Evolutionary conservation across 2,113 vertebrate species (phyloP), one percentile per base, ranked within the genome.

Genomic region (Trematomus loennbergii): DNA sequence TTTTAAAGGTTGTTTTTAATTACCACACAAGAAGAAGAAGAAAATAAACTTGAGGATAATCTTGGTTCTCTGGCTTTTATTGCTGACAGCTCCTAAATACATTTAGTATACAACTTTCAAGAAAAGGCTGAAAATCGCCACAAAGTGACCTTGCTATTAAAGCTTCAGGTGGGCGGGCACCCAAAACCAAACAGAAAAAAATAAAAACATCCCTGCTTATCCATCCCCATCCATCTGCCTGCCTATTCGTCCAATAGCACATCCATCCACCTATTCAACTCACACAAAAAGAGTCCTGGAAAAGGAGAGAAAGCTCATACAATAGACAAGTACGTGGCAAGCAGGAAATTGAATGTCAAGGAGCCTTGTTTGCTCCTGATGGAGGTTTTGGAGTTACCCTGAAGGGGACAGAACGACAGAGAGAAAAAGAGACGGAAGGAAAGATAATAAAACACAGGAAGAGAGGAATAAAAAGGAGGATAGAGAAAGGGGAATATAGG

Each of bases 281-380:
- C 22, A 3, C 83, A 83, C 83, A 91, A 91, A 88, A 89, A 88
- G 79, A 89, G 69, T 59, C 85, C 76, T 58, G 78, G 66, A 90
- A 87, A 84, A 87, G 75, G 49, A 87, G 71, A 76, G 78, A 48
- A 68, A 89, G 87, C 73, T 55, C 79, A 84, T 83, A 92, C 90
- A 92, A 92, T 87, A 61, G 91, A 92, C 91, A 92, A 93, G 77
- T 89, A 89, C 77, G 65, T 88, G 72, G 90, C 92, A 94, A 94
- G 93, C 94, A 94, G 91, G 92, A 95, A 94, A 95, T 94, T 94
- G 93, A 95, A 95, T 95, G 94, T 95, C 94, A 95, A 95, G 93
- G 88, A 93, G 88, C 84, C 93, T 94, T 94, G 93, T 95, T 94
- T 93, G 91, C 79, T 92, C 89, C 88, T 94, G 94, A 95, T 92